Evolutionary conservation across 2,113 vertebrate genomes (phyloP).

Genomic region (Alligator mississippiensis): DNA sequence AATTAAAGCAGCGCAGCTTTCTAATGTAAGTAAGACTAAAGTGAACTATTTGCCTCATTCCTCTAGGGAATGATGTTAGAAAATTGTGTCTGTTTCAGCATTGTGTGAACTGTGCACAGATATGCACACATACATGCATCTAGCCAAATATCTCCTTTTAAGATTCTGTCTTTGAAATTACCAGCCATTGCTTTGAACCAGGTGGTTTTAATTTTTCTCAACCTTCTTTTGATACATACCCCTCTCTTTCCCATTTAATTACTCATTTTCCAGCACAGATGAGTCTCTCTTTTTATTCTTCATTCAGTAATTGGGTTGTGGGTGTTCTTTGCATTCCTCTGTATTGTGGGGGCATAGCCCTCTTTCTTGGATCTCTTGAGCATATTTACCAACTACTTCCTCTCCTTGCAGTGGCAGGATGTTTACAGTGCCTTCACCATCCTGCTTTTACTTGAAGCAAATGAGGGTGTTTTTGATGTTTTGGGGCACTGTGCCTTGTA

Average conservation of each 20-base stretch:
- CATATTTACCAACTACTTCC: no score
- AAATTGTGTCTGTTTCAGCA: background rate
- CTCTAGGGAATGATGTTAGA: background rate
- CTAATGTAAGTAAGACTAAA: background rate
- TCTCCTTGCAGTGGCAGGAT: no score
- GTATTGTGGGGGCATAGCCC: no score
- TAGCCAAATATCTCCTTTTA: background rate
- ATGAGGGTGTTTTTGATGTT: no score
- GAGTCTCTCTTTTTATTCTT: background rate
- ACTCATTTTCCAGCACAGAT: background rate
- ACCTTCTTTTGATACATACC: background rate
- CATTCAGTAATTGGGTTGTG: no score
- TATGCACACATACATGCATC: background rate
- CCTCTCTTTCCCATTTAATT: background rate
- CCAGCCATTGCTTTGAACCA: background rate
- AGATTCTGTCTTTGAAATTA: background rate
- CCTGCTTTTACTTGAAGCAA: no score
- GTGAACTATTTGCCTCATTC: background rate
- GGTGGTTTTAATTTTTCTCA: background rate
- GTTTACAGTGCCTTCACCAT: no score
- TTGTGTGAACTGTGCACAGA: background rate
- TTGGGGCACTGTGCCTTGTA: no score
- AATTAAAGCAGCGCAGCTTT: background rate
- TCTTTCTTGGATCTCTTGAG: no score
- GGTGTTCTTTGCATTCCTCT: no score